phyloP scores from a whole-genome alignment of 2,888 invertebrate genomes.

The Glaucopsyche alexis region DNA sequence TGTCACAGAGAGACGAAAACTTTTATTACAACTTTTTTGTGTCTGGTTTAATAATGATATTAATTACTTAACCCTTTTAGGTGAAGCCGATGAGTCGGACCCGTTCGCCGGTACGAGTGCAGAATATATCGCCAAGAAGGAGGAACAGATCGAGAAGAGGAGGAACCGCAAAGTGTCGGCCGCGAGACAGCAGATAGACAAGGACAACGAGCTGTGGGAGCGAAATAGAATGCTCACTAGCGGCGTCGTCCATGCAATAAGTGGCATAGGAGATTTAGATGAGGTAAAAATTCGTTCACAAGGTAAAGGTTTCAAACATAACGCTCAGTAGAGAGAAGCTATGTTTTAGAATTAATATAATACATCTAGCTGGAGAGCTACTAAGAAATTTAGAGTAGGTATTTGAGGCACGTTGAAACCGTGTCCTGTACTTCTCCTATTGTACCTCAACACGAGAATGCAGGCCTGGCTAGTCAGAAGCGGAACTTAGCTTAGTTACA shows the following conservation, averaged over 20 bases:
- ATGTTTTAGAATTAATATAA: no score
- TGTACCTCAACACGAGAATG: no score
- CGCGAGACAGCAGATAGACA: conserved; percentile 97
- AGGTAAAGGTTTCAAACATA: no score
- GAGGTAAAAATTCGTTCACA: conserved; percentile 83
- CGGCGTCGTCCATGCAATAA: conserved; percentile 94
- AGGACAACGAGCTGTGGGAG: conserved; percentile 99
- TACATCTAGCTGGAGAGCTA: no score
- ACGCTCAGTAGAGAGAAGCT: no score
- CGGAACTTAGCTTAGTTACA: no score
- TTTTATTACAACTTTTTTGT: not conserved
- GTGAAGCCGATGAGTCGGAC: conserved; percentile 94
- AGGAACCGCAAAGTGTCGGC: conserved; percentile 96
- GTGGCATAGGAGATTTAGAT: conserved; percentile 95
- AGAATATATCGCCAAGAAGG: conserved; percentile 95
- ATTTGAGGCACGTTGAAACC: no score
- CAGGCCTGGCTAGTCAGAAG: no score
- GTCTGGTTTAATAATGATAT: not conserved
- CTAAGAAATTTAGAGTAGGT: no score
- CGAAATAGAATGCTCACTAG: conserved; percentile 97
- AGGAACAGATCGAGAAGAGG: conserved; percentile 93
- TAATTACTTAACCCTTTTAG: conserved; percentile 48
- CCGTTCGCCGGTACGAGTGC: conserved; percentile 94
- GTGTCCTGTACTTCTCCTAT: no score
- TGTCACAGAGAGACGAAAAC: no score